phyloP scores from a whole-genome alignment of 2,797 vertebrate species.

The Poecilia velifera region DNA sequence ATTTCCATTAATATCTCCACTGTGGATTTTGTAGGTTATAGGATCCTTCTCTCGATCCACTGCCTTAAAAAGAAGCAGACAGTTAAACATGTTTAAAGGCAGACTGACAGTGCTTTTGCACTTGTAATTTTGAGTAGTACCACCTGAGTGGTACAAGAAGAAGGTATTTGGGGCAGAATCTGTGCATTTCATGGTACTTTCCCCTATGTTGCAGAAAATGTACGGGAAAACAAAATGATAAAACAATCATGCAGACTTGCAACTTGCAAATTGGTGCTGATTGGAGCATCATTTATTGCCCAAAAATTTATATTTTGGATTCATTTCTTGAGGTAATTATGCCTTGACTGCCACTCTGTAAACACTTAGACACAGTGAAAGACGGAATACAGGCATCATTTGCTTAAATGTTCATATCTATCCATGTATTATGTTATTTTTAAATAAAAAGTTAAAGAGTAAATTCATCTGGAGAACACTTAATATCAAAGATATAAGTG shows the following conservation, averaged over 20 bases:
- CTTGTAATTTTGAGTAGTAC: background rate
- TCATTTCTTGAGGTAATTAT: background rate
- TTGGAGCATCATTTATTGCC: background rate
- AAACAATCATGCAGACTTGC: background rate
- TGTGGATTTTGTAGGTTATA: conserved; percentile 89
- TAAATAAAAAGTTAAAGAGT: no score
- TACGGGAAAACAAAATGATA: background rate
- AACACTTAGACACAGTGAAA: background rate
- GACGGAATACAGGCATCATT: background rate
- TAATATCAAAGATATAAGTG: background rate
- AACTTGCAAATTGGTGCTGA: background rate
- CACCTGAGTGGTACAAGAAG: background rate
- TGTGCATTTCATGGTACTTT: background rate
- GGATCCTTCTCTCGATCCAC: conserved; percentile 92
- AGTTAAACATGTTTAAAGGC: background rate
- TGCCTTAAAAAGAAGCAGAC: conserved; percentile 79
- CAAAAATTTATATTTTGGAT: background rate
- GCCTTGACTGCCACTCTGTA: background rate
- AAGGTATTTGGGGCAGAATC: background rate
- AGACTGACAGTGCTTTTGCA: background rate
- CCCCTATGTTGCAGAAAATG: background rate
- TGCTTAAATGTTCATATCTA: background rate
- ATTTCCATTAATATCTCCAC: conserved; percentile 87
- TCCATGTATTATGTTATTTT: background rate
- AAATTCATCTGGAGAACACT: background rate